A percentile compares a stretch with the other conserved stretches of the same genome.
phyloP scores from a whole-genome alignment of 2,797 vertebrate species.

The Megalops cyprinoides region DNA sequence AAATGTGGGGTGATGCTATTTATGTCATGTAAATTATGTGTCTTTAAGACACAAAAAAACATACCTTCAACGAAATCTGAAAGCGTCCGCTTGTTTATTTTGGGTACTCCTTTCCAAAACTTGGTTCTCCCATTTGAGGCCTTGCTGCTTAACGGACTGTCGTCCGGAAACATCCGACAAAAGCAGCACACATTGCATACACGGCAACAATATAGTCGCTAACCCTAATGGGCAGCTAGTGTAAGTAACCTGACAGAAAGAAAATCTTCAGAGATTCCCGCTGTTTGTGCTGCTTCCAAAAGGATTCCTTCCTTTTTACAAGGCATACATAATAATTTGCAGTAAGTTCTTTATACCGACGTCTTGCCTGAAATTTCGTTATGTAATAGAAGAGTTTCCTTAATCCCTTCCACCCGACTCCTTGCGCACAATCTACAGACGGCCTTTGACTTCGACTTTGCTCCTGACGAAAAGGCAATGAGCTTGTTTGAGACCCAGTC shows the following conservation, averaged over 20 bases:
- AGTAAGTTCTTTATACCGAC: constrained; percentile 4
- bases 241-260: constrained; percentile 55
- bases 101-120: constrained; percentile 71
- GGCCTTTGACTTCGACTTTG: constrained; percentile 74
- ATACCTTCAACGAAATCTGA: constrained; percentile 69
- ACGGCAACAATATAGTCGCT: constrained; percentile 39
- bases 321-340: background rate
- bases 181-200: constrained; percentile 71
- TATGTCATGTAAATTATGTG: background rate
- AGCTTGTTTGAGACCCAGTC: constrained; percentile 53
- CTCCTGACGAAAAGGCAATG: constrained; percentile 65
- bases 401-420: constrained; percentile 71
- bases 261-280: constrained; percentile 64
- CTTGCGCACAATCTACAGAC: constrained; percentile 71
- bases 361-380: constrained; percentile 42
- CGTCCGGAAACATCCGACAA: constrained; percentile 73
- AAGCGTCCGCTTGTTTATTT: constrained; percentile 61
- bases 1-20: background rate
- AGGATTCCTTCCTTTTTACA: constrained; percentile 51
- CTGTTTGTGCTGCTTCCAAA: constrained; percentile 51
- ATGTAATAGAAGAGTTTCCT: constrained; percentile 62
- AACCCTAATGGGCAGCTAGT: constrained; percentile 28
- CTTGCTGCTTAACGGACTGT: constrained; percentile 64
- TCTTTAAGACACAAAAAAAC: constrained; percentile 32
- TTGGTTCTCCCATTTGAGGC: constrained; percentile 81